A percentile compares a stretch with the other conserved stretches of the same genome.
These are phyloP conservation scores for Hyperopisus bebe DNA, from an alignment of 2,113 vertebrate species.

Conservation along the genomic window DNA sequence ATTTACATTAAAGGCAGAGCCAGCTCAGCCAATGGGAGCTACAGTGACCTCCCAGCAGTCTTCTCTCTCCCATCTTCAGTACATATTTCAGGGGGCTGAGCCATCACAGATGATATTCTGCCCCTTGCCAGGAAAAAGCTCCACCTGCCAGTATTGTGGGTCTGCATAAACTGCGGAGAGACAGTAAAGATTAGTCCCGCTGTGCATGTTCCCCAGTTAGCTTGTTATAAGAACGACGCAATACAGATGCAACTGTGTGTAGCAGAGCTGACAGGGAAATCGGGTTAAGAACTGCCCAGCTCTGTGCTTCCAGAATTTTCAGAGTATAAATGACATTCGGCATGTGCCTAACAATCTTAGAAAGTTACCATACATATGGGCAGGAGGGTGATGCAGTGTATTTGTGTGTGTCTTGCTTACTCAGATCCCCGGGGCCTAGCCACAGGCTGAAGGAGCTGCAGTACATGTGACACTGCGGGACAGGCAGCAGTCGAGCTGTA, in stretches of 20 bases:
- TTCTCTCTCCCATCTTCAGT: neutral
- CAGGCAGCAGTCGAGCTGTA: conserved; percentile 50
- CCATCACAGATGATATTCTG: conserved; percentile 65
- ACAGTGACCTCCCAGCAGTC: neutral
- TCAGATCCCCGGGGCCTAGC: conserved; percentile 61
- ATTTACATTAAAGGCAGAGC: neutral
- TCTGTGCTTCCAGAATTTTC: neutral
- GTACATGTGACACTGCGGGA: conserved; percentile 56
- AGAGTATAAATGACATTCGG: neutral
- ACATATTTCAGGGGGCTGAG: conserved; percentile 43
- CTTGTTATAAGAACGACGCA: neutral
- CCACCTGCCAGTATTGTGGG: conserved; percentile 63
- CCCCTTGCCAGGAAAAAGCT: conserved; percentile 56
- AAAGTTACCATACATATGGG: neutral
- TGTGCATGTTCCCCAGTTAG: neutral
- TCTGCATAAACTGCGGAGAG: conserved; percentile 57
- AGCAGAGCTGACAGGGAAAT: neutral
- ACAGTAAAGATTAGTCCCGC: neutral
- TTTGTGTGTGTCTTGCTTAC: conserved; percentile 34
- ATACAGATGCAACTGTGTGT: neutral
- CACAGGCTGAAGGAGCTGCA: conserved; percentile 64
- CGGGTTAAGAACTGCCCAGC: neutral
- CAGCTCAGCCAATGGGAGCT: neutral
- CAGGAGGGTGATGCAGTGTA: neutral
- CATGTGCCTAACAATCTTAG: neutral